Evolutionary conservation across 2,888 invertebrate species (phyloP), one percentile per base, ranked within the genome.

Genomic region (Hyalella azteca): DNA sequence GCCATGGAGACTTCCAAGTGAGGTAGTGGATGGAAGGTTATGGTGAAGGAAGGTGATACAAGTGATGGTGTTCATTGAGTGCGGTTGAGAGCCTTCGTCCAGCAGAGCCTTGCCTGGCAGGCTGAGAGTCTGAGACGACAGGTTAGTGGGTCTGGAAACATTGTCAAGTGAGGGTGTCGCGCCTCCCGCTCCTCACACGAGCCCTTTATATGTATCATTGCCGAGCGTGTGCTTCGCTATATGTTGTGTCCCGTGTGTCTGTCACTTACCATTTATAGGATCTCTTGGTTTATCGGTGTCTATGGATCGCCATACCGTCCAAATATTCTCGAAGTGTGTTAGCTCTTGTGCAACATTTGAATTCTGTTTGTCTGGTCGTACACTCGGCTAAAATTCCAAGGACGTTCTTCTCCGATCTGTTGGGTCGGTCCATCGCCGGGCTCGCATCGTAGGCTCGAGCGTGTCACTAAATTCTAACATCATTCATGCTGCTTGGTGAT

Each of bases 81-180:
- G 60, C 29, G 60, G 60, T 60, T 60, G 60, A 36, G 60, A 54
- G 54, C 54, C 54, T 54, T 22, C 54, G 54, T 54, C 54, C 54
- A 11, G 49, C n/a, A n/a, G n/a, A n/a, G 49, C 49, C 49, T 49
- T 49, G 49, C n/a, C n/a, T n/a, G 49, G 4, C 49, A 49, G 49
- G 54, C 29, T 29, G 26, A 49, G 49, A 49, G 9, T 15, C 49
- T n/a, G n/a, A n/a, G n/a, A n/a, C 49, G 3, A 22, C 19, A 15
- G 29, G 54, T 54, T 29, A 54, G 54, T 54, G 54, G 22, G 54
- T 29, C 54, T 54, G 54, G 54, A 54, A n/a, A 54, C 54, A 4
- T 29, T 22, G 54, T 54, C 7, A 5, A 2, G 54, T 54, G 54
- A 15, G 5, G 26, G 22, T 2, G 22, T 22, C 7, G 22, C 3